Percentiles rank a stretch among this genome's conserved stretches.
Conservation (phyloP, 2,888 invertebrate species). For the Athalia rosae region DNA sequence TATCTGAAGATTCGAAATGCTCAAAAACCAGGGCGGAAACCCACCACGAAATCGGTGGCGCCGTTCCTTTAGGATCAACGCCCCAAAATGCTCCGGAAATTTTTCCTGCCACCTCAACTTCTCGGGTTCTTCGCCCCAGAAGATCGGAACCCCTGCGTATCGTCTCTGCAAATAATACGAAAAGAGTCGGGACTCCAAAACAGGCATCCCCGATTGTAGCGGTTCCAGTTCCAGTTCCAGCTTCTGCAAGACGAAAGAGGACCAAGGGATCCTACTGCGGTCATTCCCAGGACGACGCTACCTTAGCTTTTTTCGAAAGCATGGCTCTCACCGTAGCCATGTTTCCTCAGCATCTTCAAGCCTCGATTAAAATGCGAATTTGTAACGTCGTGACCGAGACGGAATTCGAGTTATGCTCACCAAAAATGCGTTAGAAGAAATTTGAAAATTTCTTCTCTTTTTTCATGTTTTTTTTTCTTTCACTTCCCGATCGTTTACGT, state of each 20-base stretch:
- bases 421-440: constrained; percentile 44
- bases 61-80: too few relatives aligned
- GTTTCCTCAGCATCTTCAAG: constrained; percentile 61
- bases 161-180: not conserved
- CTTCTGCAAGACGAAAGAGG: not conserved
- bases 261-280: not conserved
- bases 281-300: not conserved
- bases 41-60: too few relatives aligned
- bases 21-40: not conserved
- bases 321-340: constrained; percentile 60
- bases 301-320: constrained; percentile 59
- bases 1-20: not conserved
- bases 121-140: constrained; percentile 13
- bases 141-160: constrained; percentile 7
- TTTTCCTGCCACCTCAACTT: not conserved
- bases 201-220: too few relatives aligned
- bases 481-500: too few relatives aligned
- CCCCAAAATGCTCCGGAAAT: not conserved
- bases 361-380: constrained; percentile 57
- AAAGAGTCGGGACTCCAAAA: too few relatives aligned
- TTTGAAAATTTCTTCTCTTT: not conserved
- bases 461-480: not conserved
- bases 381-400: constrained; percentile 58
- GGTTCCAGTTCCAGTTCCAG: too few relatives aligned
- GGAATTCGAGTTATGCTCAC: constrained; percentile 55